Evolutionary conservation across 1,140 invertebrate species (phyloP), one percentile per base, ranked within the genome.

Genomic region (Fopius arisanus): DNA sequence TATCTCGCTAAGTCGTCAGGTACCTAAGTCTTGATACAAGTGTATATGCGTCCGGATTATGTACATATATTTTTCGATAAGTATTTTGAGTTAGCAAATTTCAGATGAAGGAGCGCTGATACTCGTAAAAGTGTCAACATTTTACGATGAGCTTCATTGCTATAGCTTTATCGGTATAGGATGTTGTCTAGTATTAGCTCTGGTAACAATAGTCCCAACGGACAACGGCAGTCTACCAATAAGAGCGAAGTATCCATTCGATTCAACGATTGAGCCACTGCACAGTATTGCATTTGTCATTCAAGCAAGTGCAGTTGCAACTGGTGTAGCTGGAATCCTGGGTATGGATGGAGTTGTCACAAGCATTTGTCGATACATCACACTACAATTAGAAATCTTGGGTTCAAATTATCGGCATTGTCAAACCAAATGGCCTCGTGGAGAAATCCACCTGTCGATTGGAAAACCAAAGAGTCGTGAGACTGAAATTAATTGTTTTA

Each of bases 1-100:
- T 75, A 71, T 71, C 78, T 84, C 48, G 75, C 67, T 72, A 62
- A 79, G 67, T 82, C 80, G 68, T 79, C 79, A 26, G 74, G 81
- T 82, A 29, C n/a, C n/a, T n/a, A n/a, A n/a, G n/a, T n/a, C n/a
- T n/a, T n/a, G 78, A 23, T 59, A 19, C 9, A 21, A 6, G 0
- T 26, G 7, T 23, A 19, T 23, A 23, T 23, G 6, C 19, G 7
- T 59, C 6, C 3, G 7, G 26, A 59, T 59, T 59, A 19, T 2
- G 33, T 37, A 37, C n/a, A n/a, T n/a, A n/a, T n/a, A n/a, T n/a
- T 37, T 37, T 37, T 37, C 33, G 12, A 37, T 4, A 37, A 6
- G 5, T 37, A 37, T 37, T 37, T 12, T 6, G 12, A 6, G 33
- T 37, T 6, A 37, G 4, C 33, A 37, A n/a, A 63, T 40, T 65